Base-by-base conservation (phyloP, 2,113 vertebrate genomes). In the Dicerorhinus sumatrensis region DNA sequence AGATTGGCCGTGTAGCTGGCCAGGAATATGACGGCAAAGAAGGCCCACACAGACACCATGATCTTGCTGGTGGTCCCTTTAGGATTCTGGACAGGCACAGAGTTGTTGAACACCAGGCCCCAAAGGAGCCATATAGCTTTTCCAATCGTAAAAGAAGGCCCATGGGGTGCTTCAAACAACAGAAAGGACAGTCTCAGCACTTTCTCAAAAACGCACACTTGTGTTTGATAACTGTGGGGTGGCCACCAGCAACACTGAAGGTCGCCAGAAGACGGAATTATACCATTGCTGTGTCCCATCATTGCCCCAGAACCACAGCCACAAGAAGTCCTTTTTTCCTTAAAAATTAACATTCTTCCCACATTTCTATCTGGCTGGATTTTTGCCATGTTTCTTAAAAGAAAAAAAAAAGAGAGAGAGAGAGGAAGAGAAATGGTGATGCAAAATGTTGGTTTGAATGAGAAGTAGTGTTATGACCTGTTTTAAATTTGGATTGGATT, bases 31-130 rank as follows among this genome's bases (percentile, higher is more conserved):
- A 99, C 99, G 1, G 99, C 99, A 21, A 99, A 99, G 99, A 99
- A 99, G 97, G 99, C 99, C 99, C 99, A 99, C 62, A 99, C 99
- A 0, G 99, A 99, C 96, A 99, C 99, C 97, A 99, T 99, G 98
- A 99, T 99, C 98, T 99, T 99, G 98, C 99, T 99, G 79, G 99
- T 99, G 0, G 99, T 99, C 31, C 99, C 99, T 96, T 99, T 99
- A 2, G 99, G 99, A 92, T 99, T 99, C 98, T 99, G 99, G 42
- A 99, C 99, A 0, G 99, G 99, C 96, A 99, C 99, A 0, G 99
- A 99, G 98, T 99, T 99, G 99, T 99, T 99, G 98, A 99, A 99
- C 33, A 99, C 99, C 98, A 99, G 98, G 89, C 99, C 99, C 99
- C 99, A 99, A 25, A 99, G 99, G 29, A 99, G 99, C 99, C 99